Conservation (phyloP, 2,113 vertebrate genomes). For the Kryptolebias marmoratus region DNA sequence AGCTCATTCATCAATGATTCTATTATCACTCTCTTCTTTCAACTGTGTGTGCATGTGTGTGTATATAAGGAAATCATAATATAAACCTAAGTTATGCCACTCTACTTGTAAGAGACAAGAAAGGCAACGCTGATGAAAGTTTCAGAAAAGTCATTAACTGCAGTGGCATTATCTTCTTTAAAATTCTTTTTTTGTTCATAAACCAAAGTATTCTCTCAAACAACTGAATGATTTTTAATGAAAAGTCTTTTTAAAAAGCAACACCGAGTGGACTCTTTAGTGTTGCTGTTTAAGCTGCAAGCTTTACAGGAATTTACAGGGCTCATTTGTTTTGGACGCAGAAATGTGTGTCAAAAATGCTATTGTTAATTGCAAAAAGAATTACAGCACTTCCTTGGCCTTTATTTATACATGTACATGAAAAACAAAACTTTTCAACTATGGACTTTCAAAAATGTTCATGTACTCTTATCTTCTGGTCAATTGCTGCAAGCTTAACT, state of each 20-base stretch:
- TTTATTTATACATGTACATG: background rate
- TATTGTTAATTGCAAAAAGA: conserved; percentile 20
- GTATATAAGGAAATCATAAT: conserved; percentile 29
- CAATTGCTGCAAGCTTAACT: too few relatives aligned
- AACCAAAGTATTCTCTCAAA: conserved; percentile 59
- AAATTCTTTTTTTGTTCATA: conserved; percentile 48
- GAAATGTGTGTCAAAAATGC: conserved; percentile 3
- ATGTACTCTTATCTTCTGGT: too few relatives aligned
- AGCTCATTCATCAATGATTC: conserved; percentile 78
- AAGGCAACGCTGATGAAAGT: conserved; percentile 57
- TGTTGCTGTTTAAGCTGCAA: conserved; percentile 27
- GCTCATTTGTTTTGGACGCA: conserved; percentile 40
- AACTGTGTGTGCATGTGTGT: conserved; percentile 22
- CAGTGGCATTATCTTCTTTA: conserved; percentile 47
- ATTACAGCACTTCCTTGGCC: background rate
- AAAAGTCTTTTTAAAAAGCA: conserved; percentile 25
- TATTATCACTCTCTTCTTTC: conserved; percentile 71
- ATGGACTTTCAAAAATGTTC: too few relatives aligned
- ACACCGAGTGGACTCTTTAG: background rate
- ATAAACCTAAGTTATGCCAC: conserved; percentile 58
- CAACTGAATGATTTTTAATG: conserved; percentile 52
- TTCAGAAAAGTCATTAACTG: conserved; percentile 52
- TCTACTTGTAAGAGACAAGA: conserved; percentile 51
- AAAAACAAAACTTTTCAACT: too few relatives aligned
- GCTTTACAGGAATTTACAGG: conserved; percentile 40